Evolutionary conservation across 2,797 vertebrate genomes (phyloP), one percentile per base, ranked within the genome.

Genomic region (Phoxinus dragarum): DNA sequence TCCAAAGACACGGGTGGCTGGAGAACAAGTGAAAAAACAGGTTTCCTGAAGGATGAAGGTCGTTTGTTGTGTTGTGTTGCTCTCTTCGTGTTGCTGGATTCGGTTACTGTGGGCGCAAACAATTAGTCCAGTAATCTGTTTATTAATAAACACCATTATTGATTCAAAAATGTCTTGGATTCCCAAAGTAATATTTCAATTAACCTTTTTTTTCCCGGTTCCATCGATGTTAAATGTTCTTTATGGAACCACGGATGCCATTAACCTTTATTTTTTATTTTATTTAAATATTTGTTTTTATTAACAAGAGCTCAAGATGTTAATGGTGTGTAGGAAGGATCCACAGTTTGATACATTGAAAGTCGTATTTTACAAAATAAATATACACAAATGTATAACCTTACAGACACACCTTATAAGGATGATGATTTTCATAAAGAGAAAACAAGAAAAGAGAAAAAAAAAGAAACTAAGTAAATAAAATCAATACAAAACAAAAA

Each of bases 31-130:
- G 91, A 89, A 92, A 56, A 92, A 94, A 94, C 94, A 92, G 92
- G 94, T 95, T 94, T 93, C 90, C 88, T 88, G 93, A 94, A 91
- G 90, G 93, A 91, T 94, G 93, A 93, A 92, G 93, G 92, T 94
- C 91, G 92, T 93, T 94, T 93, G 93, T 91, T 89, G 89, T 90
- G 88, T 89, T 90, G 91, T 90, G 88, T 89, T 90, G 91, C 90
- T 89, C 84, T 44, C 36, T 71, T 79, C 21, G 23, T 56, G 67
- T 56, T 38, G 82, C 47, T 69, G 49, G 52, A 19, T 54, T 67
- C 23, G 34, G 64, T 76, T 68, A 54, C 42, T 36, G 38, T 42
- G 16, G 6, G 59, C 17, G 14, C 38, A 59, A 80, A 59, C 3
- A 27, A 83, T 34, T 52, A 14, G 27, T 38, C 23, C 14, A 19